Evolutionary conservation across 1,140 invertebrate genomes (phyloP), one percentile per base, ranked within the genome.

Genomic region (Pogonomyrmex californicus): DNA sequence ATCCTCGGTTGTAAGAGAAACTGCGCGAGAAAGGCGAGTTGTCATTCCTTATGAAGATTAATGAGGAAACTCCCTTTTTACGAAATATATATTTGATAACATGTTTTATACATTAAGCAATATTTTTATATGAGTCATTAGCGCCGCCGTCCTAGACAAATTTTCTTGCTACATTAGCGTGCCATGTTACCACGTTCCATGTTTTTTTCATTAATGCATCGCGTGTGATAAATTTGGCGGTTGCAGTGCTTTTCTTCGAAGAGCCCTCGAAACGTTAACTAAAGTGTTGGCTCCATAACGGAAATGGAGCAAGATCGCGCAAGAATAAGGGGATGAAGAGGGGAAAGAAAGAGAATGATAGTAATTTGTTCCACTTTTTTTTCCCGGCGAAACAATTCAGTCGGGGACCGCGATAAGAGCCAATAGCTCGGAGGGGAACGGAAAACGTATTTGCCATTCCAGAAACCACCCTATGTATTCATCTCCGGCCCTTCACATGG

Each of bases 361-460:
- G 70, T 60, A 83, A 63, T 75, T 88, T 83, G 88, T 89, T 89
- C 83, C 70, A 85, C 66, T 88, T 23, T 89, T 88, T 88, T 88
- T 86, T 14, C 73, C 54, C 76, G 30, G 70, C 38, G 77, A 88
- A 89, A 88, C 87, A 89, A 89, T 89, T 56, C 81, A 75, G 86
- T 60, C 54, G 73, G 58, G 58, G 63, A 88, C 56, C 73, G 65
- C 87, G 87, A 88, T 89, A 89, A 89, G 87, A 79, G 88, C 51
- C 88, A 79, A 89, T 88, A 79, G 87, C 73, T 60, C 12, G 30
- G 73, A 85, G 79, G 87, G 75, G 88, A 79, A 63, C 54, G 47
- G 47, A 70, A 88, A 89, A 58, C 73, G 87, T 88, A 88, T 89
- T 89, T 89, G 70, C 81, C 87, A 89, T 89, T 89, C 87, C 87